Evolutionary conservation across 37 sponge, comb jelly and placozoan species (phyloP), one percentile per base, ranked within the genome.

Genomic region (Geodia barretti): DNA sequence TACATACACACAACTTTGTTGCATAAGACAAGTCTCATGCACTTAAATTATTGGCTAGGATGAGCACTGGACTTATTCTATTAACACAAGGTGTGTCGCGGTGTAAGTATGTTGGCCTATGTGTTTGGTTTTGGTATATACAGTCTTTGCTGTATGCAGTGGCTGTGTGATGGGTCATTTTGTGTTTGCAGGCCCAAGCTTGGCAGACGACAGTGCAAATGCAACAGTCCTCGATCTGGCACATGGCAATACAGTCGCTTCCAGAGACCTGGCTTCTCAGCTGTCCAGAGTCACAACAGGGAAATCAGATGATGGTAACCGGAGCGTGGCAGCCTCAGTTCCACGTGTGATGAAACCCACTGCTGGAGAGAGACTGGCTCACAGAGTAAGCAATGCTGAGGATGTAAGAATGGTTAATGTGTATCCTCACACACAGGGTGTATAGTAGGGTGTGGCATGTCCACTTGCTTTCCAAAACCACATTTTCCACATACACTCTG

Each of bases 311-410:
- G 29, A 24, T 31, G 62, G 58, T 30, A 33, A 33, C 40, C 19
- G 26, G 40, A 62, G 20, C 28, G 8, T 23, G 21, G 24, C 39
- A 61, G 38, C 69, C 36, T 0, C 4, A 24, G 37, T 2, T 25
- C 39, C 5, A 4, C 58, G 64, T 21, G 34, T 30, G 17, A 60
- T 31, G 30, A 31, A 80, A 31, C 60, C 77, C 42, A 84, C 85
- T 35, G 36, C 41, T 40, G 85, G 85, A 1, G 85, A 84, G 54
- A 76, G 32, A 70, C 63, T 84, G 41, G 77, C 77, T 2, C 40
- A 20, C 54, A 77, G 76, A 76, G 85, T 83, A 67, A 33, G 23
- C 9, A 63, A 3, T 59, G n/a, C n/a, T n/a, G n/a, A n/a, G n/a
- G n/a, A 1, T 2, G 39, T 29, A 4, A 61, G 32, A 26, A 31